Evolutionary conservation across 1,140 invertebrate species (phyloP), one percentile per base, ranked within the genome.

Genomic region (Meloidogyne chitwoodi): DNA sequence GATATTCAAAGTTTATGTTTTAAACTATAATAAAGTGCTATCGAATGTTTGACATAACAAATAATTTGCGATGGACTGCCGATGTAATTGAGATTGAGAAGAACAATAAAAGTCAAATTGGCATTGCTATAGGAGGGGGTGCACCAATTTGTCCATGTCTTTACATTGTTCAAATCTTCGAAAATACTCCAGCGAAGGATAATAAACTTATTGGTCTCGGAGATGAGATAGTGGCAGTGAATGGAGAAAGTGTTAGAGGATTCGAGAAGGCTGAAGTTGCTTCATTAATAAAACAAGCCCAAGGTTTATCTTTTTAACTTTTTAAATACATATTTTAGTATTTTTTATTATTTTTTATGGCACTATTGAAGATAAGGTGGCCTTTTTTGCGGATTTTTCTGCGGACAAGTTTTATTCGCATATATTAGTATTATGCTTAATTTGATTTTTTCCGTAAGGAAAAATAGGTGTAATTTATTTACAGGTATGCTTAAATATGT

Each of bases 181-280:
- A 99, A 87, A 96, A 96, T 84, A 98, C 95, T 0, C 94, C 96
- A 31, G 94, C 95, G 1, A 91, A 93, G 0, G 89, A 90, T 79
- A 94, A 96, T 85, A 94, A 93, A 6, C 95, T 93, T 4, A 88
- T 98, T 2, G 93, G 95, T 88, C 93, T 94, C 77, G 96, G 96
- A 1, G 96, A 99, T 89, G 96, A 99, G 88, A 89, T 99, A 76
- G 91, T 96, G 6, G 93, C 93, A 0, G 93, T 99, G 2, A 98
- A 97, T 88, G 92, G 92, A 1, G 91, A 92, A 77, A 92, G 92
- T 12, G 94, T 98, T 0, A 98, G 96, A 88, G 95, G 95, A 19
- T 94, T 94, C 88, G 97, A 94, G 1, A 98, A 99, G 90, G 93
- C 95, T 2, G 95, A 98, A 89, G 96, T 99, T 0, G 96, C 96